A percentile compares a stretch with the other conserved stretches of the same genome.
Evolutionary conservation across 2,113 vertebrate species (phyloP).

Genomic region (Ariopsis seemanni): DNA sequence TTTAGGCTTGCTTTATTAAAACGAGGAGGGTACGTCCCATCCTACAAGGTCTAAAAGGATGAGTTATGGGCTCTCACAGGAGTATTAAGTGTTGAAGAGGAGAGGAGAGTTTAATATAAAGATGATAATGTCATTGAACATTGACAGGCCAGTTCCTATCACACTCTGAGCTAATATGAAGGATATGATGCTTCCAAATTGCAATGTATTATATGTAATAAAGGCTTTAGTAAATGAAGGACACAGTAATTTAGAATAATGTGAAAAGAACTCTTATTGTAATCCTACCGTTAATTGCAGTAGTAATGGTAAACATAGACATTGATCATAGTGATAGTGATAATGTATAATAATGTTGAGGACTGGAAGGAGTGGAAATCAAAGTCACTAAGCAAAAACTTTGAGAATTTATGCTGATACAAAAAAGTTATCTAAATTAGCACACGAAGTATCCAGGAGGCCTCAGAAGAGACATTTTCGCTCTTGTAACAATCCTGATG

Average conservation of each 20-base stretch:
- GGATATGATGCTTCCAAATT: neutral
- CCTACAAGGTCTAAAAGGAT: constrained; percentile 57
- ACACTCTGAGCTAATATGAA: neutral
- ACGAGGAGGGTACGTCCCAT: constrained; percentile 65
- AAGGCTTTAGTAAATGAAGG: neutral
- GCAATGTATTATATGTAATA: neutral
- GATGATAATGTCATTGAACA: constrained; percentile 34
- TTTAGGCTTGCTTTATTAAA: constrained; percentile 73
- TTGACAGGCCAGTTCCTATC: constrained; percentile 24
- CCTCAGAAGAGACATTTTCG: neutral
- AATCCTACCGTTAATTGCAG: neutral
- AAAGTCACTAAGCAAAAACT: neutral
- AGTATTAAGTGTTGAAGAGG: constrained; percentile 27
- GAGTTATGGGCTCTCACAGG: constrained; percentile 63
- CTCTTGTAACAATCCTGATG: neutral
- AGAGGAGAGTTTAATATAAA: constrained; percentile 53
- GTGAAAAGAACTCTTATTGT: neutral
- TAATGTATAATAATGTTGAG: neutral
- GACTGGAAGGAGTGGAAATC: neutral
- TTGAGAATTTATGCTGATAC: neutral
- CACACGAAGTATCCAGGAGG: neutral
- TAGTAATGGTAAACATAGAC: neutral
- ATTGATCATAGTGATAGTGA: neutral
- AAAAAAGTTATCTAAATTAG: neutral
- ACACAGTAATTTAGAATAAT: neutral